Conservation (phyloP, 2,888 invertebrate genomes). For the Drosophila nigricruria region DNA sequence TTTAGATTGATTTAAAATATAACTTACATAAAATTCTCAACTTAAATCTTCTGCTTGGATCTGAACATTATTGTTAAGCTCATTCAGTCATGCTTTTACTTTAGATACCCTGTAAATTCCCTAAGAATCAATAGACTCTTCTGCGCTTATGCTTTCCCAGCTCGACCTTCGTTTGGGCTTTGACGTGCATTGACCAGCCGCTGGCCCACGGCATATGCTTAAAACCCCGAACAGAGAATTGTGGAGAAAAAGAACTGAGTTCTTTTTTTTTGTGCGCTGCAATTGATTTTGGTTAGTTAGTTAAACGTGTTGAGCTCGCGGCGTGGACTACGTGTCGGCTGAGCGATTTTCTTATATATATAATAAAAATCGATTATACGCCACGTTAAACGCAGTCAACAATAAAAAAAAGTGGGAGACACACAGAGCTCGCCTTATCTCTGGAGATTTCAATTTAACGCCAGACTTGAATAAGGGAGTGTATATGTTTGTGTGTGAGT, state of each 20-base stretch:
- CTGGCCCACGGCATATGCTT: conserved; percentile 12
- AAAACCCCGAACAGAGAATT: background rate
- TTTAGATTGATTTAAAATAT: too few species aligned
- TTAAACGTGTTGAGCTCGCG: conserved; percentile 53
- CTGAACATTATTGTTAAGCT: too few species aligned
- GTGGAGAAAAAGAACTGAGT: conserved; percentile 10
- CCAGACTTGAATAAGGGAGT: conserved; percentile 49
- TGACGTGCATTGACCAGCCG: conserved; percentile 54
- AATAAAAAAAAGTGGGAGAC: conserved; percentile 7
- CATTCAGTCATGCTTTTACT: too few species aligned
- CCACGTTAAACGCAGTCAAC: conserved; percentile 59
- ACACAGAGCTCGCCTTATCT: conserved; percentile 31
- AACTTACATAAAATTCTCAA: too few species aligned
- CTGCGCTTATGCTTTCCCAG: conserved; percentile 49
- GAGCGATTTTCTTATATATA: conserved; percentile 42
- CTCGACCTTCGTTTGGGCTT: conserved; percentile 56
- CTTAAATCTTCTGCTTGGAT: too few species aligned
- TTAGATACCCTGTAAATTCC: conserved; percentile 9
- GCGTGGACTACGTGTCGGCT: conserved; percentile 48
- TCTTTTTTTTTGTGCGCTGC: conserved; percentile 22
- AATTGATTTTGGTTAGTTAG: conserved; percentile 68
- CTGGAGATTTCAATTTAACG: conserved; percentile 73
- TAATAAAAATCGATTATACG: conserved; percentile 78
- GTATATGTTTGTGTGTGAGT: background rate
- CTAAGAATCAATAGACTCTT: conserved; percentile 54